Evolutionary conservation across 2,113 vertebrate genomes (phyloP), one percentile per base, ranked within the genome.

Genomic region (Cyanoderma ruficeps): DNA sequence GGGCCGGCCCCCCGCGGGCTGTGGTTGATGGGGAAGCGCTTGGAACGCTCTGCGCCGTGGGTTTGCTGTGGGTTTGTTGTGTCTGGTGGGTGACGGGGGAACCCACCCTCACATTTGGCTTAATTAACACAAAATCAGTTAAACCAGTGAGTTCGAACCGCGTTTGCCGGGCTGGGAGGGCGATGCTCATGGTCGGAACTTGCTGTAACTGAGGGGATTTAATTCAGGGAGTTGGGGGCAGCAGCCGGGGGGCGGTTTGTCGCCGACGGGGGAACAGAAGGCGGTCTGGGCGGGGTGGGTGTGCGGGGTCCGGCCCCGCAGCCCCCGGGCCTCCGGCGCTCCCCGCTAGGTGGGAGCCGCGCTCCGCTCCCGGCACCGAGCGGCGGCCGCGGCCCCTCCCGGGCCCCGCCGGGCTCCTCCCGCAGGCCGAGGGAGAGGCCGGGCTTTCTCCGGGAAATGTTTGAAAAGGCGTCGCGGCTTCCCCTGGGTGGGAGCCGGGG

Each of bases 331-430:
- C 63, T 72, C 39, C 84, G 65, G 65, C 49, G 76, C 42, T 85
- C 80, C 91, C 92, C 90, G 21, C 95, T 94, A 88, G 93, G 81
- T 89, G 93, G 93, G 91, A 68, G 74, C 93, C 79, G 59, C 17
- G 90, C 68, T 90, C 89, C 31, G 85, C 35, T 70, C 31, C 50
- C 47, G 46, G 72, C 33, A 6, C 44, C 71, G 83, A 25, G 78
- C 60, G 49, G 60, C 56, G 74, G 74, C 74, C 46, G 46, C 47
- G 27, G 31, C 16, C 2, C 11, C 24, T 20, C 24, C 30, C 37
- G 63, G 12, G 52, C 59, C 14, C 2, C 8, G 30, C 47, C 11
- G 2, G 5, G 10, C 15, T 12, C 57, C 56, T n/a, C 44, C 55
- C 14, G 17, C 47, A 0, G 50, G 37, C 5, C 3, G 6, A 21